Percentiles rank a stretch among this genome's conserved stretches.
Conservation (phyloP, 2,113 vertebrate species). For the Bungarus multicinctus region DNA sequence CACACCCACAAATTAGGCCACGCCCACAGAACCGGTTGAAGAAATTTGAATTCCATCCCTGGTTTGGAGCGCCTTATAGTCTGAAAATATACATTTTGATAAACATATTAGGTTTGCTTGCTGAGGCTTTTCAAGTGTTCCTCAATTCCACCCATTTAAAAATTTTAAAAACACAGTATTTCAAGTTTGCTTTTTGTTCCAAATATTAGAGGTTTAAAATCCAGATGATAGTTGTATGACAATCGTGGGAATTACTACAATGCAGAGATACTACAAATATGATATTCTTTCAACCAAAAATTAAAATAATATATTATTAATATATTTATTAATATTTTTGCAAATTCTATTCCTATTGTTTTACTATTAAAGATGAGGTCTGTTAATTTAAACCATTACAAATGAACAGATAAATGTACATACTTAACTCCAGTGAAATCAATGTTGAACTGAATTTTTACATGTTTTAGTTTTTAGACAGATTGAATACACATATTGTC, state of each 20-base stretch:
- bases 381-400: neutral
- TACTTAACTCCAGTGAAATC: neutral
- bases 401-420: neutral
- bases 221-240: neutral
- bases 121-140: slow-evolving; percentile 11
- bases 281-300: neutral
- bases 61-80: no score
- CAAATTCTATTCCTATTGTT: neutral
- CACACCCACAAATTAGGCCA: no score
- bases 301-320: neutral
- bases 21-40: no score
- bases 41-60: no score
- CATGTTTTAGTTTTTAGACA: neutral
- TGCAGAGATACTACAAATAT: neutral
- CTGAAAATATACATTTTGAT: neutral
- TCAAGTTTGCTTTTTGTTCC: neutral
- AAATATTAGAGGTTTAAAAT: neutral
- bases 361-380: neutral
- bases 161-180: slow-evolving; percentile 30
- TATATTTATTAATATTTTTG: neutral
- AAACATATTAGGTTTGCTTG: neutral
- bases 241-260: neutral
- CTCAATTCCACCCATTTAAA: slow-evolving; percentile 23
- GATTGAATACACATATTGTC: neutral
- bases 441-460: neutral